Base-by-base conservation (phyloP, 2,888 invertebrate species). In the Aphidoletes aphidimyza region DNA sequence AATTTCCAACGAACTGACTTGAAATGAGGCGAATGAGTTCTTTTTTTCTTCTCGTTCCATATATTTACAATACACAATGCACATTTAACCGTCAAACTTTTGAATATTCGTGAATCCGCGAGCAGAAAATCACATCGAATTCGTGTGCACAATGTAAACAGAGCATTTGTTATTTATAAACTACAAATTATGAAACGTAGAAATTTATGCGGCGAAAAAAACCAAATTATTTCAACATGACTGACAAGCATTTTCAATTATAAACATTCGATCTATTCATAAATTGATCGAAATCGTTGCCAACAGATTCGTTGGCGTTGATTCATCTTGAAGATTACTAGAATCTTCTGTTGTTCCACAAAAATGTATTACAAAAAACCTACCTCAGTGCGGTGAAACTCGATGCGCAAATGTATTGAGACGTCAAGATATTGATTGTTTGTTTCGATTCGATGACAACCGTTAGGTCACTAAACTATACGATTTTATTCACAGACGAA, bases 111-210 rank as follows among this genome's bases (percentile, higher is more conserved):
- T 42, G 6, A 9, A 9, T 42, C 14, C 14, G 42, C 42, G 6
- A 6, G 42, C 14, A 6, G 42, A 42, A 14, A 42, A 14, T 9
- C 6, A 42, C 8, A 42, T 42, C 42, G 42, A 42, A 42, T 42
- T 42, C 6, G 30, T 11, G 14, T 69, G 34, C 69, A 14, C 42
- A 42, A 69, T 19, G 34, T 30, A 69, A 69, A 69, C 69, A 30
- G 69, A 69, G 14, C 8, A 54, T 11, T 69, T 69, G 69, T 30
- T 69, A 69, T 69, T 69, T 69, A 69, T 69, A 69, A 34, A 69
- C 69, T 69, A 69, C 54, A 54, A 17, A 47, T 17, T 22, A 54
- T 22, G 3, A 3, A 54, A 54, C 3, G 54, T 22, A 54, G 3
- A 14, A 54, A 26, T 26, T 54, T 26, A 54, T 54, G n/a, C 54